Percentiles rank a stretch among this genome's conserved stretches.
phyloP scores from a whole-genome alignment of 2,888 invertebrate species.

The Ceratothoa steindachneri region DNA sequence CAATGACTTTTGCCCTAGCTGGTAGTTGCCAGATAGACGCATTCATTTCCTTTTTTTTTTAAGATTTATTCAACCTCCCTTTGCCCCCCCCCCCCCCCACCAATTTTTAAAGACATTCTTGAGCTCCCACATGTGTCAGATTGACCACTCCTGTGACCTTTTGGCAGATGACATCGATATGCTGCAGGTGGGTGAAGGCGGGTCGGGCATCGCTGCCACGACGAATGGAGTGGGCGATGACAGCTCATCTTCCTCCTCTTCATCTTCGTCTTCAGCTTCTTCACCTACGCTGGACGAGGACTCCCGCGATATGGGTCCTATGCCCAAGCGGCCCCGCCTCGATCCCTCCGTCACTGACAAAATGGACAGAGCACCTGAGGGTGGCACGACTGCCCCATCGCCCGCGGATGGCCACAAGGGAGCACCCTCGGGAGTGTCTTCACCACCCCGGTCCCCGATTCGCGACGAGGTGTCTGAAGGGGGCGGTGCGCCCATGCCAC shows the following conservation, averaged over 20 bases:
- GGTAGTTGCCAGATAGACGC: too few relatives aligned
- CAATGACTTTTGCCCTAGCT: too few relatives aligned
- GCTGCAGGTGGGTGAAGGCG: background rate
- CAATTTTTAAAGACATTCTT: too few relatives aligned
- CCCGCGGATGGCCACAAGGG: background rate
- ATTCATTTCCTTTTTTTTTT: too few relatives aligned
- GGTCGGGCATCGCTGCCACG: background rate
- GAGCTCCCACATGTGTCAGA: too few relatives aligned
- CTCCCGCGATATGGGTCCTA: background rate
- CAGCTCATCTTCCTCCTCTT: background rate
- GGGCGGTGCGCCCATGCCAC: background rate
- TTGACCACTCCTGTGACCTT: too few relatives aligned
- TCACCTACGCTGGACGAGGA: background rate
- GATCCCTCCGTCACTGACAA: background rate
- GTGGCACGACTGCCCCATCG: background rate
- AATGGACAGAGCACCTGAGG: background rate
- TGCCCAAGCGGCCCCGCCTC: background rate
- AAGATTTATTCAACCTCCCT: too few relatives aligned
- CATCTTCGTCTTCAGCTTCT: background rate
- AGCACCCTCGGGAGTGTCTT: too few relatives aligned
- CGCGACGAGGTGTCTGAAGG: background rate
- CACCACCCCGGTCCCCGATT: background rate
- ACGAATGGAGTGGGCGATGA: background rate
- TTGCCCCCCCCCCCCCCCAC: too few relatives aligned
- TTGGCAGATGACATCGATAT: conserved; percentile 1